phyloP scores from a whole-genome alignment of 1,140 invertebrate genomes.

The honey bee (Apis mellifera) region DNA sequence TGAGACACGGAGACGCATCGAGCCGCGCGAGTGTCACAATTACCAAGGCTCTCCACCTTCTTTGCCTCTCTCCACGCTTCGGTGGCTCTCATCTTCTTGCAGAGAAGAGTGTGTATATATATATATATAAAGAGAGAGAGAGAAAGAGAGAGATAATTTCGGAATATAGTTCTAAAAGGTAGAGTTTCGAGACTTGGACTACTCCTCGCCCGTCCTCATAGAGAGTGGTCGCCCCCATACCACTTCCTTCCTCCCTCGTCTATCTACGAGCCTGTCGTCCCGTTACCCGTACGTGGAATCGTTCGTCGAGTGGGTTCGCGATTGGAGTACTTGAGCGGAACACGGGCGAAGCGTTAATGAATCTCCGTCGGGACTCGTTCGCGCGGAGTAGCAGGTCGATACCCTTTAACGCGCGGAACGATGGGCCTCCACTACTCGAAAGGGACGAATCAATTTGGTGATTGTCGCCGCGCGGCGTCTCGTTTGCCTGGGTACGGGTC shows the following conservation, averaged over 20 bases:
- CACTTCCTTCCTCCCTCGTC: slow-evolving; percentile 10
- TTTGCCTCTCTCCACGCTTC: slow-evolving; percentile 4
- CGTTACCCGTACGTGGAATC: slow-evolving; percentile 57
- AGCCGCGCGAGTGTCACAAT: slow-evolving; percentile 47
- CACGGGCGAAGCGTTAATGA: slow-evolving; percentile 67
- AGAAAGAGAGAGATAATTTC: slow-evolving; percentile 5
- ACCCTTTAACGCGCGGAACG: slow-evolving; percentile 44
- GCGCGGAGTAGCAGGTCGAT: slow-evolving; percentile 51
- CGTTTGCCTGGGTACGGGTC: background rate
- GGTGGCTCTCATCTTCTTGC: too few species aligned
- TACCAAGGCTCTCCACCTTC: slow-evolving; percentile 37
- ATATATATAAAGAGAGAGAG: too few species aligned
- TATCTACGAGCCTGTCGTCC: background rate
- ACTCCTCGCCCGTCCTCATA: slow-evolving; percentile 43
- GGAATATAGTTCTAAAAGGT: slow-evolving; percentile 57
- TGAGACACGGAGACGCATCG: slow-evolving; percentile 53
- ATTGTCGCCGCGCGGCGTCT: slow-evolving; percentile 21
- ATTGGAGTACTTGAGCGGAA: slow-evolving; percentile 69
- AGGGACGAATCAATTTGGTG: slow-evolving; percentile 52
- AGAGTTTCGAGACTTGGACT: slow-evolving; percentile 63
- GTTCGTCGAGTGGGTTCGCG: slow-evolving; percentile 67
- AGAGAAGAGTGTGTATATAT: too few species aligned
- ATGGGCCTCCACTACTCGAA: slow-evolving; percentile 27
- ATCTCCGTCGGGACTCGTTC: slow-evolving; percentile 64
- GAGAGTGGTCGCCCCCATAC: slow-evolving; percentile 20